phyloP scores from a whole-genome alignment of 1,140 invertebrate species.

The Drosophila pectinifera region DNA sequence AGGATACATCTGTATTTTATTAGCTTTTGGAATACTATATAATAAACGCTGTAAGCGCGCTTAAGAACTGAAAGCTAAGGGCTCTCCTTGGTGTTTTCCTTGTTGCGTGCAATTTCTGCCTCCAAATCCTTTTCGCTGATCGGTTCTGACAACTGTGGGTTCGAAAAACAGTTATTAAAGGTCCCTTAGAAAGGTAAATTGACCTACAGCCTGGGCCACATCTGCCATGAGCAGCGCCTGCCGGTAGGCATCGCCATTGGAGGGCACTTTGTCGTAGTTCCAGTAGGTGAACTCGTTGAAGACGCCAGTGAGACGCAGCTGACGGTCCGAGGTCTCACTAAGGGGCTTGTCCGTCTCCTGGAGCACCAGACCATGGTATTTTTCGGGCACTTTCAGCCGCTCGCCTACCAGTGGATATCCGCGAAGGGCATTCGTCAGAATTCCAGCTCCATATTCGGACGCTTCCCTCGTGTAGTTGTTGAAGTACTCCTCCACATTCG shows the following conservation, averaged over 20 bases:
- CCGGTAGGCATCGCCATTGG: slow-evolving; percentile 88
- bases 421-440: slow-evolving; percentile 87
- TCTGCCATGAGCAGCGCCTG: slow-evolving; percentile 90
- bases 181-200: neutral
- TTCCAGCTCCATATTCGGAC: slow-evolving; percentile 54
- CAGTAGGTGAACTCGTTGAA: slow-evolving; percentile 90
- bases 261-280: slow-evolving; percentile 91
- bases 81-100: slow-evolving; percentile 44
- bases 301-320: slow-evolving; percentile 86
- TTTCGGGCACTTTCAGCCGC: slow-evolving; percentile 86
- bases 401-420: slow-evolving; percentile 89
- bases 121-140: slow-evolving; percentile 48
- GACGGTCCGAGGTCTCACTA: slow-evolving; percentile 86
- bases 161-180: neutral
- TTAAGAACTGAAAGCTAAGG: slow-evolving; percentile 39
- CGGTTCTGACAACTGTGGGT: slow-evolving; percentile 38
- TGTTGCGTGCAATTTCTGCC: slow-evolving; percentile 46
- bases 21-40: slow-evolving; percentile 76
- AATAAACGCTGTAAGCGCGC: slow-evolving; percentile 71
- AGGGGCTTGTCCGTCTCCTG: slow-evolving; percentile 87
- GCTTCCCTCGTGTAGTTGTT: slow-evolving; percentile 87
- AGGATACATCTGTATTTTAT: slow-evolving; percentile 62
- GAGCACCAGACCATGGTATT: slow-evolving; percentile 88
- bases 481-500: slow-evolving; percentile 90
- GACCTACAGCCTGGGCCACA: slow-evolving; percentile 88